Evolutionary conservation across 2,113 vertebrate genomes (phyloP).

Genomic region (Oreocharis arfaki): DNA sequence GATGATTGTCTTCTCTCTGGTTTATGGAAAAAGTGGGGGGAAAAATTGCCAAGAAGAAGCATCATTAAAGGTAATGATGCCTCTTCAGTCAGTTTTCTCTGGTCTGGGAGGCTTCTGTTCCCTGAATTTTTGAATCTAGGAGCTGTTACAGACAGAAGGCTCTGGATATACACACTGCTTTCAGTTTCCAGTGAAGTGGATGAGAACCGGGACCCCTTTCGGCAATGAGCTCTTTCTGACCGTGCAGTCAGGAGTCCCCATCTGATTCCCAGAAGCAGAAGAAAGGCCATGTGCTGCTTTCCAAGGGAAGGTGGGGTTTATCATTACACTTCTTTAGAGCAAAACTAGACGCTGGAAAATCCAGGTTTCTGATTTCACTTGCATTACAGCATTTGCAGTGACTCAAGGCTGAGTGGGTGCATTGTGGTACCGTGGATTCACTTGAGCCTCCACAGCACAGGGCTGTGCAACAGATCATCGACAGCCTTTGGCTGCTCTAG

Average conservation of each 20-base stretch:
- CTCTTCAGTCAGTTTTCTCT: background rate
- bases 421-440: background rate
- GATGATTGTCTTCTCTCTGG: background rate
- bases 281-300: background rate
- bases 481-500: background rate
- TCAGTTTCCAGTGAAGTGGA: background rate
- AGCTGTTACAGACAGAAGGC: background rate
- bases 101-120: background rate
- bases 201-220: background rate
- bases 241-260: rapidly evolving
- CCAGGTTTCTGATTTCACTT: background rate
- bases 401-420: background rate
- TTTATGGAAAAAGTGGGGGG: background rate
- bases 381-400: background rate
- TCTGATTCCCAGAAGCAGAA: background rate
- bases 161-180: background rate
- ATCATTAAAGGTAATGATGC: background rate
- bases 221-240: background rate
- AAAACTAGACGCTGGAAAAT: background rate
- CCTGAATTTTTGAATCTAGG: background rate
- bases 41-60: background rate
- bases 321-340: background rate
- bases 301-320: background rate
- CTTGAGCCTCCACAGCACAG: background rate
- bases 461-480: rapidly evolving